Percentiles rank a stretch among this genome's conserved stretches.
Conservation (phyloP, 2,797 vertebrate genomes). For the Phyllotis vaccarum region DNA sequence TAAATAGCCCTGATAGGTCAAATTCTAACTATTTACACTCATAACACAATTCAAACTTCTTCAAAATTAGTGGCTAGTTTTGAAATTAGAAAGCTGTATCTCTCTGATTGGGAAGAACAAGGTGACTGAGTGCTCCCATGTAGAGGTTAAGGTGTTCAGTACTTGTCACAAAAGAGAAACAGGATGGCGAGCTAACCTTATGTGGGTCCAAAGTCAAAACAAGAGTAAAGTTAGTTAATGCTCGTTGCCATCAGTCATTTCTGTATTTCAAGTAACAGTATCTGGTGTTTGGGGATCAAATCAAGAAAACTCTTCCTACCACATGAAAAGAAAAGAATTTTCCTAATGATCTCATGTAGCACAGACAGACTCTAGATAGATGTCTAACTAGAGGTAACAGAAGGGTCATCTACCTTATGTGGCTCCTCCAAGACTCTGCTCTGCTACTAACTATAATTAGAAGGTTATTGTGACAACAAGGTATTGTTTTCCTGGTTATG, state of each 20-base stretch:
- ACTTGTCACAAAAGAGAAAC: neutral
- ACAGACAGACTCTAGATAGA: neutral
- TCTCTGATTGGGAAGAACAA: neutral
- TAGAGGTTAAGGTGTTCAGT: neutral
- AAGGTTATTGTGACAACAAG: neutral
- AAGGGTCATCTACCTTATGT: neutral
- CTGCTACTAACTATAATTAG: neutral
- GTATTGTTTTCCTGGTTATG: neutral
- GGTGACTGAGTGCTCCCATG: neutral
- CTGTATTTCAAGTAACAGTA: neutral
- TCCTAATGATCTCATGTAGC: neutral
- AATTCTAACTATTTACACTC: neutral
- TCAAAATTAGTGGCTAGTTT: neutral
- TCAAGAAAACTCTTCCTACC: neutral
- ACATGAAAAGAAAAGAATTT: neutral
- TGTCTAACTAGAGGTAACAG: neutral
- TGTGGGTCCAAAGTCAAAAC: conserved; percentile 14
- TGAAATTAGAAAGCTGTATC: neutral
- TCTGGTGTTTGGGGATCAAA: neutral
- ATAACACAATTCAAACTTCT: neutral
- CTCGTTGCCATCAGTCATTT: neutral
- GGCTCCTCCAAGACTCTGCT: too few relatives aligned
- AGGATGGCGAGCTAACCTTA: neutral
- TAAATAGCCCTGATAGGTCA: neutral
- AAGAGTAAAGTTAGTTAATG: neutral